Evolutionary conservation across 1,140 invertebrate genomes (phyloP).

Genomic region (Caenorhabditis brenneri): DNA sequence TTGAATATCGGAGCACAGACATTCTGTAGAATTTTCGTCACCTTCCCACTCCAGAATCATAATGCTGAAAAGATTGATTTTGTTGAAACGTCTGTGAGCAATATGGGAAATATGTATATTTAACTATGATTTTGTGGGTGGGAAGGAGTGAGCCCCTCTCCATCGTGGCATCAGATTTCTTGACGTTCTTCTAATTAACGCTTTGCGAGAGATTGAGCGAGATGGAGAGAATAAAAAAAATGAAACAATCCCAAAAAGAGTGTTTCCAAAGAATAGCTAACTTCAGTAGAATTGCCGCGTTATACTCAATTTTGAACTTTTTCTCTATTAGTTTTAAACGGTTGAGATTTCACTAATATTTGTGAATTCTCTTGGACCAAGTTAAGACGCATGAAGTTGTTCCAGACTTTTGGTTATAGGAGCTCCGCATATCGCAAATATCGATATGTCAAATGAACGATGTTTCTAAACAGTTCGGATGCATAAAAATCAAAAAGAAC

Average conservation of each 20-base stretch:
- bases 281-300: too few species aligned
- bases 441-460: too few species aligned
- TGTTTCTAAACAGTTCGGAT: too few species aligned
- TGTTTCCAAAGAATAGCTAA: too few species aligned
- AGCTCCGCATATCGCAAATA: too few species aligned
- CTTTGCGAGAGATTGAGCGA: background rate
- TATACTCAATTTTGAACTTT: too few species aligned
- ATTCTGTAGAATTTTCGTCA: conserved; percentile 56
- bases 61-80: background rate
- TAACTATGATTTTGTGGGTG: background rate
- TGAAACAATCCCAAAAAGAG: background rate
- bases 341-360: too few species aligned
- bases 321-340: too few species aligned
- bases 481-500: too few species aligned
- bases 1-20: conserved; percentile 63
- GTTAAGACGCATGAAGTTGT: too few species aligned
- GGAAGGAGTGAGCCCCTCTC: background rate
- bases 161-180: background rate
- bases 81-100: background rate
- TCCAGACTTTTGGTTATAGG: too few species aligned
- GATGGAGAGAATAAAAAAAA: background rate
- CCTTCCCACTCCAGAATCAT: conserved; percentile 33
- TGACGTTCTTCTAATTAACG: conserved; percentile 40
- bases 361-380: too few species aligned
- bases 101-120: background rate